Conservation (phyloP, 1,140 invertebrate species). For the Geopemphigus sp. region DNA sequence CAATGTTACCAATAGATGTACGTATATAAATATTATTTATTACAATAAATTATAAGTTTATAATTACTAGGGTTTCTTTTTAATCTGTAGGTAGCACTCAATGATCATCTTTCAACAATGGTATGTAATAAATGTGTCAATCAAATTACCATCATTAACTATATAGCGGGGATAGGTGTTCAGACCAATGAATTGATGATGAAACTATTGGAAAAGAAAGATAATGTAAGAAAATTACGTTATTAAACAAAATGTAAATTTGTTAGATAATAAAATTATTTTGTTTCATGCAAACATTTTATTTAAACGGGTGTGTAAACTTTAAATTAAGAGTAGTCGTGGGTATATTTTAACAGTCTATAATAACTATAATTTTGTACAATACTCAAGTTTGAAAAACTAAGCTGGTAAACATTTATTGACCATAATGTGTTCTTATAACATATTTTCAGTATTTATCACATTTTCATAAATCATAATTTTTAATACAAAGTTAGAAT, state of each 20-base stretch:
- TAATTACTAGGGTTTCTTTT: background rate
- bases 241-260: background rate
- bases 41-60: background rate
- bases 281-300: no score
- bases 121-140: constrained; percentile 14
- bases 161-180: background rate
- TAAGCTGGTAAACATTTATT: no score
- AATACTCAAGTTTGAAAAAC: no score
- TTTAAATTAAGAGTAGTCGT: no score
- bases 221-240: background rate
- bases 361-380: no score
- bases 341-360: no score
- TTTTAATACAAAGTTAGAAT: no score
- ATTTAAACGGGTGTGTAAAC: no score
- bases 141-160: constrained; percentile 31
- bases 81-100: constrained; percentile 1
- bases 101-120: constrained; percentile 25
- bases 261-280: no score
- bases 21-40: background rate
- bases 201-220: constrained; percentile 1
- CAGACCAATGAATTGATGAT: constrained; percentile 29
- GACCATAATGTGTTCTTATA: no score
- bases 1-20: constrained; percentile 25
- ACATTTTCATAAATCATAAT: no score
- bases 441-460: no score